phyloP scores from a whole-genome alignment of 2,888 invertebrate genomes.

The Drosophila ezoana region DNA sequence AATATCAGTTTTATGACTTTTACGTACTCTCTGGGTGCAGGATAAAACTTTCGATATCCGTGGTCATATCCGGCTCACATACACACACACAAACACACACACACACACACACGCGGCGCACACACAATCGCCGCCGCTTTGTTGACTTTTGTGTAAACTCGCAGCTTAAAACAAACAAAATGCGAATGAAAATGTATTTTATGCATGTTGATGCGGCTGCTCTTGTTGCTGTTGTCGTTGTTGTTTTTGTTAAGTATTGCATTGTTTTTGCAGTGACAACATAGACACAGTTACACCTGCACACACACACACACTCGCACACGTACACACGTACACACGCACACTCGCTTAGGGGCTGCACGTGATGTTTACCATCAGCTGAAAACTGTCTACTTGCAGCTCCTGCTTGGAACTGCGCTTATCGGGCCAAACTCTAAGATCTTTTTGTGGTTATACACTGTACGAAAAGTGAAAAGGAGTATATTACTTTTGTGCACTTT shows the following conservation, averaged over 20 bases:
- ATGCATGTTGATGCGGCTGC: slow-evolving; percentile 66
- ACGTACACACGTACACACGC: slow-evolving; percentile 14
- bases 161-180: slow-evolving; percentile 80
- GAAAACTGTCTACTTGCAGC: slow-evolving; percentile 55
- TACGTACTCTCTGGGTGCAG: slow-evolving; percentile 20
- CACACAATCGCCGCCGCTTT: slow-evolving; percentile 51
- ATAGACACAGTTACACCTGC: slow-evolving; percentile 53
- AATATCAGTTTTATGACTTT: slow-evolving; percentile 76
- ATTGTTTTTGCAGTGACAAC: slow-evolving; percentile 74
- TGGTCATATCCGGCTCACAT: slow-evolving; percentile 65
- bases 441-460: slow-evolving; percentile 61
- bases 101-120: slow-evolving; percentile 10
- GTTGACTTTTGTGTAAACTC: slow-evolving; percentile 78
- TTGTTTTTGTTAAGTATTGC: slow-evolving; percentile 48
- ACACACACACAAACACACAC: slow-evolving; percentile 22
- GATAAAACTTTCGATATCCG: slow-evolving; percentile 79
- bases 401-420: slow-evolving; percentile 43
- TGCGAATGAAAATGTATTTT: slow-evolving; percentile 76
- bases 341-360: slow-evolving; percentile 14
- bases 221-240: slow-evolving; percentile 41
- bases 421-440: slow-evolving; percentile 69
- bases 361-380: slow-evolving; percentile 65
- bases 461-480: not conserved
- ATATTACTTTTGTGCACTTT: not conserved
- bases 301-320: slow-evolving; percentile 35